Evolutionary conservation across 2,888 invertebrate species (phyloP).

Genomic region (Drosophila colorata): DNA sequence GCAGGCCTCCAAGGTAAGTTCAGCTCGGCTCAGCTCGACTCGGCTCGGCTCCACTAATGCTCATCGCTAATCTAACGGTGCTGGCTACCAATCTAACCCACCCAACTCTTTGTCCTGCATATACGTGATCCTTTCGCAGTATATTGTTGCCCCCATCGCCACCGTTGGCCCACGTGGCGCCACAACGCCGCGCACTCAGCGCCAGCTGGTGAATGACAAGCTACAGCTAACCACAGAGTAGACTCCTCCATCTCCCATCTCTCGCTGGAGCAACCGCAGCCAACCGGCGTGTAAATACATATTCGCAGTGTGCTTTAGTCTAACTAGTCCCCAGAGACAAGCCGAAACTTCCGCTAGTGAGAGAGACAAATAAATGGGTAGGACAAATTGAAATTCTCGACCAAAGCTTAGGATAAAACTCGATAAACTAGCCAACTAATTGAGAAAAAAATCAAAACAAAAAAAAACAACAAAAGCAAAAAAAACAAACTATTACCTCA

Average conservation of each 20-base stretch:
- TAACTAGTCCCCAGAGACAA: slow-evolving; percentile 19
- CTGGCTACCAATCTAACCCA: slow-evolving; percentile 33
- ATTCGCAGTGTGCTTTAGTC: slow-evolving; percentile 50
- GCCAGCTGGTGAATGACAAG: slow-evolving; percentile 51
- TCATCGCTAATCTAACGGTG: slow-evolving; percentile 31
- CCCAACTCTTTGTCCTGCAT: slow-evolving; percentile 1
- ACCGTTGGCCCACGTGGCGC: slow-evolving; percentile 2
- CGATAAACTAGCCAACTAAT: slow-evolving; percentile 10
- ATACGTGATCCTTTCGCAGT: slow-evolving; percentile 30
- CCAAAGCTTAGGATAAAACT: slow-evolving; percentile 46
- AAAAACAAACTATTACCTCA: slow-evolving; percentile 4
- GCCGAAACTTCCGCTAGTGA: slow-evolving; percentile 1
- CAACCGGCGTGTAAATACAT: slow-evolving; percentile 62
- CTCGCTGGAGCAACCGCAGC: background rate
- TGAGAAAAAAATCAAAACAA: too few species aligned
- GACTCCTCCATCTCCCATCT: background rate
- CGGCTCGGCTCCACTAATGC: too few species aligned
- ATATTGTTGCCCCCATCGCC: slow-evolving; percentile 16
- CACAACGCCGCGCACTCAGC: slow-evolving; percentile 52
- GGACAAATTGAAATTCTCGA: slow-evolving; percentile 26
- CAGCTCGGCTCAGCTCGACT: background rate
- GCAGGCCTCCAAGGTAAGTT: slow-evolving; percentile 89
- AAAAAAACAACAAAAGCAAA: background rate
- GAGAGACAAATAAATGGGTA: slow-evolving; percentile 2
- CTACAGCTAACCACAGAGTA: slow-evolving; percentile 62